Evolutionary conservation across 2,888 invertebrate genomes (phyloP).

Genomic region (Orthosia cruda): DNA sequence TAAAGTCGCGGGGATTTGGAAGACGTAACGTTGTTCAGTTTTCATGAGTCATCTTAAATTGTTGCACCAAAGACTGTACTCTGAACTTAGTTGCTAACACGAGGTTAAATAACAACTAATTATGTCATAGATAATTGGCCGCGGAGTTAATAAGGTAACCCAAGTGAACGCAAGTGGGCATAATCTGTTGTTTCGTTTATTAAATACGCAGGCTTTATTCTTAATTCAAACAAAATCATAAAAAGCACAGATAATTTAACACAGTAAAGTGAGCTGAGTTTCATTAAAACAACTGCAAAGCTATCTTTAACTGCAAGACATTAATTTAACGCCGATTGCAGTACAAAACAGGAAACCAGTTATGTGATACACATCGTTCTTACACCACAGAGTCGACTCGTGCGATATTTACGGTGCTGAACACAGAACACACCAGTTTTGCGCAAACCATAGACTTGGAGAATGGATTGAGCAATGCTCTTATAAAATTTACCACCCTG

Average conservation of each 20-base stretch:
- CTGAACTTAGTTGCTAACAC: too few relatives aligned
- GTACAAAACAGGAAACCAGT: slow-evolving; percentile 43
- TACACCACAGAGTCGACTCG: slow-evolving; percentile 55
- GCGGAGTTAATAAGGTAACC: too few relatives aligned
- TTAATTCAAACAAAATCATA: background rate
- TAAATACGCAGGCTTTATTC: background rate
- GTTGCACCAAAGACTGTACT: too few relatives aligned
- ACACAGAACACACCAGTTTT: slow-evolving; percentile 71
- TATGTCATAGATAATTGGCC: too few relatives aligned
- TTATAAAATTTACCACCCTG: background rate
- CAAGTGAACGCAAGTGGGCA: too few relatives aligned
- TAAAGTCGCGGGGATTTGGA: background rate
- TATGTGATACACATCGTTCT: slow-evolving; percentile 59
- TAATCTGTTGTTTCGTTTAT: background rate
- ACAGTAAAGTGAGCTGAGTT: too few relatives aligned
- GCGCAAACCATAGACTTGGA: slow-evolving; percentile 65
- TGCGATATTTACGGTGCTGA: slow-evolving; percentile 72
- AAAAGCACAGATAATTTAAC: too few relatives aligned
- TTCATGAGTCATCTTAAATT: background rate
- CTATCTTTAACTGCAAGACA: slow-evolving; percentile 16
- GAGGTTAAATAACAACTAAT: too few relatives aligned
- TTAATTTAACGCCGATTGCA: slow-evolving; percentile 37
- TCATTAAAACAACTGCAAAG: background rate
- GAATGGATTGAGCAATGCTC: background rate
- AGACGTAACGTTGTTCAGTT: background rate